A percentile compares a stretch with the other conserved stretches of the same genome.
phyloP scores from a whole-genome alignment of 2,113 vertebrate genomes.

The Phyllopteryx taeniolatus region DNA sequence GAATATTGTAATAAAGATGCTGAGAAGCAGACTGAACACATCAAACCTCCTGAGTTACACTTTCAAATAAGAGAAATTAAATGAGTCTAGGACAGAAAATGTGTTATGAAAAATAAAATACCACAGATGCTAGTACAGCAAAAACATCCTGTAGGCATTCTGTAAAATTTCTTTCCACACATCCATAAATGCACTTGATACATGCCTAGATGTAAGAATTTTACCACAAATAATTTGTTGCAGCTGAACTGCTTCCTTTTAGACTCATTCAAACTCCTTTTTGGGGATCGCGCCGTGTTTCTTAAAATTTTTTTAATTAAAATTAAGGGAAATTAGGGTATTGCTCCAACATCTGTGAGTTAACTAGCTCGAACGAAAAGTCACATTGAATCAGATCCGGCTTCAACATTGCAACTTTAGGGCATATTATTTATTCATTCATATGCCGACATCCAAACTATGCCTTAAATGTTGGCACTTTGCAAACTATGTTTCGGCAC shows the following conservation, averaged over 20 bases:
- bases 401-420: slow-evolving; percentile 55
- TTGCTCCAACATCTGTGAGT: slow-evolving; percentile 57
- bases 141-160: neutral
- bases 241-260: neutral
- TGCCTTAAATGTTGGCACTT: slow-evolving; percentile 67
- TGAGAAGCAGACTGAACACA: neutral
- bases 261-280: neutral
- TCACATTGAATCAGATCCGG: slow-evolving; percentile 59
- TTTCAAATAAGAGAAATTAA: neutral
- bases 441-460: slow-evolving; percentile 63
- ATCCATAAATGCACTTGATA: neutral
- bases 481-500: slow-evolving; percentile 62
- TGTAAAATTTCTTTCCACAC: neutral
- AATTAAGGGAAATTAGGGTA: slow-evolving; percentile 3
- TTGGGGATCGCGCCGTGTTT: neutral
- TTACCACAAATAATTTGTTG: too few species aligned
- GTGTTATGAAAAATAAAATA: neutral
- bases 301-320: neutral
- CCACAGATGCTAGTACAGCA: neutral
- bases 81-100: neutral
- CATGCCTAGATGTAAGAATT: neutral
- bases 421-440: slow-evolving; percentile 69
- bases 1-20: neutral
- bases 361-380: slow-evolving; percentile 47
- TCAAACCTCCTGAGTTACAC: neutral